Percentiles rank a stretch among this genome's conserved stretches.
Conservation (phyloP, 2,888 invertebrate genomes). For the Abrostola tripartita region DNA sequence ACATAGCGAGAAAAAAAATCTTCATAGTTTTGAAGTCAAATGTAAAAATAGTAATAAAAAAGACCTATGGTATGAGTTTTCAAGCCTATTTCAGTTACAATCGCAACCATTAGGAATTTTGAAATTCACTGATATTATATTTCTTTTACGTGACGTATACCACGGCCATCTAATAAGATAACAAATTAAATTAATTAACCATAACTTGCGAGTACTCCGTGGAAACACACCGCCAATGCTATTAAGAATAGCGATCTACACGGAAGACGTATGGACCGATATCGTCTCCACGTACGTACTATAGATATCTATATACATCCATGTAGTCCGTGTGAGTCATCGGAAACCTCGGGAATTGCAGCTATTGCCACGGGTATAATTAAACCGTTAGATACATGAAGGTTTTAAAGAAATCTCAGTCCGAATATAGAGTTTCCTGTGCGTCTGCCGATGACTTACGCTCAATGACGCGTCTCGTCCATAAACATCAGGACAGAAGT, state of each 20-base stretch:
- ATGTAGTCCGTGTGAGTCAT: conserved; percentile 28
- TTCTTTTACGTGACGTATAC: no score
- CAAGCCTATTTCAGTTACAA: no score
- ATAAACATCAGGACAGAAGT: conserved; percentile 13
- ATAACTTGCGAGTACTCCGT: background rate
- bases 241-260: conserved; percentile 1
- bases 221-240: conserved; percentile 1
- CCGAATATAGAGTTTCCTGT: conserved; percentile 32
- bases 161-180: background rate
- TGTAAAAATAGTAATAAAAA: no score
- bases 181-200: background rate
- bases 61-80: no score
- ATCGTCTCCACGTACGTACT: background rate
- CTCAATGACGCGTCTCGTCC: conserved; percentile 29
- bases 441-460: conserved; percentile 20
- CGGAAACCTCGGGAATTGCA: conserved; percentile 28
- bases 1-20: no score
- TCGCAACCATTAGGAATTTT: no score
- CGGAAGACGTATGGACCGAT: conserved; percentile 5
- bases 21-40: no score
- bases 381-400: conserved; percentile 27
- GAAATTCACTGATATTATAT: no score
- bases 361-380: conserved; percentile 26
- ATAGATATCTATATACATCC: background rate
- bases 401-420: conserved; percentile 32